These are phyloP conservation scores for Hypselothyrea guttata DNA, from an alignment of 2,888 invertebrate species.

Conservation along the genomic window DNA sequence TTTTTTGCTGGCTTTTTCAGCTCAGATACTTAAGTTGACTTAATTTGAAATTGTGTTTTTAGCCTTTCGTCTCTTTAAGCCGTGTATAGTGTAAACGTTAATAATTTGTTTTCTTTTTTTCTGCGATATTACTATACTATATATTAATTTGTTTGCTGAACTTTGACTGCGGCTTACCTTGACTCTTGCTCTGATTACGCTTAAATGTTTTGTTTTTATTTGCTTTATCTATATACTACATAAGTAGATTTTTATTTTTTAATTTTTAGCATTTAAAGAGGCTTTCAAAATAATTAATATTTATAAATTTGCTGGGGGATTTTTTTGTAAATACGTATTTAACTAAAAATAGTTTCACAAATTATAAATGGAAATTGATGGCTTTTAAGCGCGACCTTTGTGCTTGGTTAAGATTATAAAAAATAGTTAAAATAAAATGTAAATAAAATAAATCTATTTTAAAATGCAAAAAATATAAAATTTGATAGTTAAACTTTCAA, in stretches of 20 bases:
- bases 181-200: slow-evolving; percentile 27
- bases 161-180: slow-evolving; percentile 59
- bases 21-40: slow-evolving; percentile 32
- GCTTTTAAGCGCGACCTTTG: too few relatives aligned
- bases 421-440: too few relatives aligned
- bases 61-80: slow-evolving; percentile 16
- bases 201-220: slow-evolving; percentile 18
- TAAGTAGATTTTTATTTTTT: not conserved
- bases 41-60: slow-evolving; percentile 21
- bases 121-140: slow-evolving; percentile 36
- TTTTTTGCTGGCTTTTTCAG: slow-evolving; percentile 3
- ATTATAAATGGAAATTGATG: not conserved
- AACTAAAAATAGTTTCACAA: slow-evolving; percentile 1
- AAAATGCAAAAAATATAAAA: too few relatives aligned
- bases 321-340: slow-evolving; percentile 11
- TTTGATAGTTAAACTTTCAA: too few relatives aligned
- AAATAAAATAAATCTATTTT: too few relatives aligned
- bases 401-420: too few relatives aligned
- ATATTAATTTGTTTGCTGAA: slow-evolving; percentile 25
- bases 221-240: not conserved
- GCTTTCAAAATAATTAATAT: slow-evolving; percentile 9
- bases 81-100: slow-evolving; percentile 18
- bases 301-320: not conserved
- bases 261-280: slow-evolving; percentile 2
- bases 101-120: too few relatives aligned